phyloP scores from a whole-genome alignment of 2,888 invertebrate genomes.

The Aplocera efformata region DNA sequence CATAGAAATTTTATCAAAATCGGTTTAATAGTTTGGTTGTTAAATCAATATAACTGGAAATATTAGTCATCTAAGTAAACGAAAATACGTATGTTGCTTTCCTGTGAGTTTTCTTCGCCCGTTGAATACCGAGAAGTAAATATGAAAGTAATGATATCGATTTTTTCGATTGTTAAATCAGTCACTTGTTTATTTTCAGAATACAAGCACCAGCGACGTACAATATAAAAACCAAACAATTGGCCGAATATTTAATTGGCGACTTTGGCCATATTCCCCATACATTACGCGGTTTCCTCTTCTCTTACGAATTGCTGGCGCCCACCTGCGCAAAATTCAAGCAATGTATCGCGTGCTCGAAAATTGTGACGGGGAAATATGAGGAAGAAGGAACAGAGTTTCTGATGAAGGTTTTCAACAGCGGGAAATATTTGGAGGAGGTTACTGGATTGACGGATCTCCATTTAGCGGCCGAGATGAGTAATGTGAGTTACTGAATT shows the following conservation, averaged over 20 bases:
- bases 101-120: too few species aligned
- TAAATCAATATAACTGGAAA: too few species aligned
- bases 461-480: slow-evolving; percentile 80
- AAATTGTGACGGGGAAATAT: slow-evolving; percentile 58
- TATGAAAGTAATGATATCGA: too few species aligned
- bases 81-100: too few species aligned
- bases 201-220: slow-evolving; percentile 84
- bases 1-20: too few species aligned
- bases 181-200: slow-evolving; percentile 50
- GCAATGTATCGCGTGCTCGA: slow-evolving; percentile 96
- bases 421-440: slow-evolving; percentile 90
- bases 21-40: too few species aligned
- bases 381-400: slow-evolving; percentile 83
- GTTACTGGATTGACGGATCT: slow-evolving; percentile 88
- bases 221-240: slow-evolving; percentile 54
- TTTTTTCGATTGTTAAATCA: too few species aligned
- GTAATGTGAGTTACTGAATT: slow-evolving; percentile 65
- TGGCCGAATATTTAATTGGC: slow-evolving; percentile 70
- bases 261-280: slow-evolving; percentile 94
- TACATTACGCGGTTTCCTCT: slow-evolving; percentile 95
- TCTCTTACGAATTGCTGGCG: slow-evolving; percentile 88
- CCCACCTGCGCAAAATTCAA: slow-evolving; percentile 93
- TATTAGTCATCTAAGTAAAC: too few species aligned
- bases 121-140: too few species aligned
- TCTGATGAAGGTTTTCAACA: slow-evolving; percentile 88